These are phyloP conservation scores for Villa cingulata DNA, from an alignment of 2,888 invertebrate species.

Conservation along the genomic window DNA sequence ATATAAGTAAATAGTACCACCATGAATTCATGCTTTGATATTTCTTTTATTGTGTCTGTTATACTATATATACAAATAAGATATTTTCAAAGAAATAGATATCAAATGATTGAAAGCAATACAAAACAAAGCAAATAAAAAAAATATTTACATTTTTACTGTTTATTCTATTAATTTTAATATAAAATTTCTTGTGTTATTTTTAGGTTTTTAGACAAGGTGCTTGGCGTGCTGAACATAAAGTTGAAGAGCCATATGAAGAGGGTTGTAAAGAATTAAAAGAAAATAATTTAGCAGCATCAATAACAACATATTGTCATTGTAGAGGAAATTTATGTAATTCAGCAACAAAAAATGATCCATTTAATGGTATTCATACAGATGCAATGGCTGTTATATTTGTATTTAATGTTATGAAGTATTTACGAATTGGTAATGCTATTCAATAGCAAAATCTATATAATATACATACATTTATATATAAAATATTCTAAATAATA, in stretches of 20 bases:
- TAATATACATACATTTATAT: too few species aligned
- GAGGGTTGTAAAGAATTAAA: slow-evolving; percentile 54
- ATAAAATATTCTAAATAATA: too few species aligned
- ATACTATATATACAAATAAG: too few species aligned
- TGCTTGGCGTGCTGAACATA: slow-evolving; percentile 50
- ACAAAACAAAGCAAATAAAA: too few species aligned
- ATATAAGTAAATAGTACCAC: too few species aligned
- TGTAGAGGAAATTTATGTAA: slow-evolving; percentile 65
- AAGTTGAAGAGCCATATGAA: slow-evolving; percentile 54
- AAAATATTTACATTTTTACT: too few species aligned
- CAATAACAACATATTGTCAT: slow-evolving; percentile 48
- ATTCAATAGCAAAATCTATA: background rate
- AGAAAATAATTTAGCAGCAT: slow-evolving; percentile 41
- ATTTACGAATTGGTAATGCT: slow-evolving; percentile 38
- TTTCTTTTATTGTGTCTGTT: too few species aligned
- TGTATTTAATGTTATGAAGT: slow-evolving; percentile 48
- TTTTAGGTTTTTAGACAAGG: slow-evolving; percentile 44
- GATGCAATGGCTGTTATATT: slow-evolving; percentile 49
- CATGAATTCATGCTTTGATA: too few species aligned
- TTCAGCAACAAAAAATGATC: slow-evolving; percentile 35
- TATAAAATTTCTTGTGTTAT: background rate
- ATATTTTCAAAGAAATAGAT: too few species aligned
- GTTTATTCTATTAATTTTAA: background rate
- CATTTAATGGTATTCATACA: slow-evolving; percentile 37
- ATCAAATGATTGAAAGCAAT: too few species aligned